Base-by-base conservation (phyloP, 2,888 invertebrate genomes). In the Eupithecia exiguata region DNA sequence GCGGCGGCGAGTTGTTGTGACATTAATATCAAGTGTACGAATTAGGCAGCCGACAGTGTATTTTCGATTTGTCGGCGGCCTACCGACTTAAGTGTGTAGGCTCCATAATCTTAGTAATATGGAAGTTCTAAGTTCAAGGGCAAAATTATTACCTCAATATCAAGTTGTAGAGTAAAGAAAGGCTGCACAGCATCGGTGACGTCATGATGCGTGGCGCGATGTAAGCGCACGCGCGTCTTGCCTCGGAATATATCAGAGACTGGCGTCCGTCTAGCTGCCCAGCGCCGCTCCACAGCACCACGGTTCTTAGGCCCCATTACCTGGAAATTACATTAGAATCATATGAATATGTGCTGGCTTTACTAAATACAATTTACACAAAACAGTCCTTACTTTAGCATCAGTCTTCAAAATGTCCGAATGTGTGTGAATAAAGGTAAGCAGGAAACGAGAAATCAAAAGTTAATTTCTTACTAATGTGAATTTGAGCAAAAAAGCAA, bases 241-340 rank as follows among this genome's bases (percentile, higher is more conserved):
- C 99, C 99, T 80, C 98, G 97, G 94, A 99, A 99, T 78, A 99
- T 98, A 85, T 98, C 97, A 61, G 98, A 98, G 21, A 99, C 95
- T 0, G 99, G 99, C 46, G 99, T 98, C 84, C 97, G 96, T 0
- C 92, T 88, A 74, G 92, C 92, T 25, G 91, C 92, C 75, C 98
- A 97, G 86, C 97, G 96, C 25, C 99, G 95, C 71, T 98, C 98
- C 69, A 98, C 96, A 71, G 97, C 97, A 81, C 98, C 97, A 88
- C 98, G 98, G 91, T 98, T 98, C 87, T 96, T 97, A 25, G 97
- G 97, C 75, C 97, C 98, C 96, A 98, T 98, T 85, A 96, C 97
- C 97, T 96, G 90, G 66, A 40, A 21, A 65, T n/a, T 9, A 38
- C 16, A n/a, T 61, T 67, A 7, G 21, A 5, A 49, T 58, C n/a